A percentile compares a stretch with the other conserved stretches of the same genome.
Evolutionary conservation across 2,888 invertebrate genomes (phyloP).

Genomic region (Nomada ferruginata): DNA sequence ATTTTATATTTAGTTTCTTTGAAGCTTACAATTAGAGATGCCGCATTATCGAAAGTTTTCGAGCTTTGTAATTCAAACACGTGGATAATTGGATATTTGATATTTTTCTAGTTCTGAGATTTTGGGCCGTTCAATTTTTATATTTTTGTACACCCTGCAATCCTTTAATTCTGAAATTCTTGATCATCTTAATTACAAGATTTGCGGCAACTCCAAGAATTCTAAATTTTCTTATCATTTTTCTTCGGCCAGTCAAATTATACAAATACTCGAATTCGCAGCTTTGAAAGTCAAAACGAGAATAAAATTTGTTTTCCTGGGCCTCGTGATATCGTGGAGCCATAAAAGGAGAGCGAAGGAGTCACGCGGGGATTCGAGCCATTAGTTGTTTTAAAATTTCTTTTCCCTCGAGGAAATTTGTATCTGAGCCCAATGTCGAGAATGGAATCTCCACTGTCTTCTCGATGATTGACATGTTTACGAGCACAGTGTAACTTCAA

Average conservation of each 20-base stretch:
- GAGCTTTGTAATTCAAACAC: neutral
- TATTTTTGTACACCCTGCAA: no score
- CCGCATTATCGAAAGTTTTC: neutral
- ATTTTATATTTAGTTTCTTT: no score
- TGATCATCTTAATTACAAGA: no score
- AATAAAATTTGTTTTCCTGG: neutral
- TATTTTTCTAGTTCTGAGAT: no score
- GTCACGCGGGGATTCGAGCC: neutral
- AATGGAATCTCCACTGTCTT: conserved; percentile 37
- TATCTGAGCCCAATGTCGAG: conserved; percentile 4
- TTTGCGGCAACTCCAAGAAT: neutral
- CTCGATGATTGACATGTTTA: conserved; percentile 75
- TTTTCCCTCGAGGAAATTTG: conserved; percentile 12
- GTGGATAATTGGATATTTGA: neutral
- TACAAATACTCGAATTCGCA: no score
- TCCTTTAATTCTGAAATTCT: no score
- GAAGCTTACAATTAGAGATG: neutral
- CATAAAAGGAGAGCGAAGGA: neutral
- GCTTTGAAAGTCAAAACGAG: neutral
- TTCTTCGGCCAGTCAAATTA: no score
- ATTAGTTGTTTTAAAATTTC: neutral
- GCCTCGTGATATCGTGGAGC: neutral
- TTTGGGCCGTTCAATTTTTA: no score
- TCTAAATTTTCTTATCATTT: neutral
- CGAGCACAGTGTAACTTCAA: conserved; percentile 49